These are phyloP conservation scores for Zelostemma sp. DNA, from an alignment of 1,140 invertebrate genomes.

Conservation along the genomic window DNA sequence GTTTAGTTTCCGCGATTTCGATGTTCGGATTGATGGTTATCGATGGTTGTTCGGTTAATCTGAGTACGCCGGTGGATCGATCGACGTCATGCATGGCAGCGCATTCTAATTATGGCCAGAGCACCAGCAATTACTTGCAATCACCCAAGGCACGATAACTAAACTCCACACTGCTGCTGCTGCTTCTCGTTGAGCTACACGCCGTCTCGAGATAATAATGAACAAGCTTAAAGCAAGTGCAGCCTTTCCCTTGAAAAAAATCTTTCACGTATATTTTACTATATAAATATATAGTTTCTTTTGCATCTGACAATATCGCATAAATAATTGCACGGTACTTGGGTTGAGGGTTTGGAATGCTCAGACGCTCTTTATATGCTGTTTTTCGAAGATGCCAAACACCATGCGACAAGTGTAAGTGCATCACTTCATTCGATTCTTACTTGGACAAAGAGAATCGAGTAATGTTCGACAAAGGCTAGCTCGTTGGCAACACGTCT, in stretches of 20 bases:
- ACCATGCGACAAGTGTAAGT: constrained; percentile 25
- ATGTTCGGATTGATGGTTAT: constrained; percentile 58
- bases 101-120: constrained; percentile 61
- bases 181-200: constrained; percentile 33
- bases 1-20: constrained; percentile 32
- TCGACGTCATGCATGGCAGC: constrained; percentile 59
- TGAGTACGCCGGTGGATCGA: constrained; percentile 54
- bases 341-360: neutral
- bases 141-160: constrained; percentile 51
- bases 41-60: constrained; percentile 57
- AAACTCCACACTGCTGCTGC: constrained; percentile 29
- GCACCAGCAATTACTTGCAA: constrained; percentile 56
- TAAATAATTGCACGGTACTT: constrained; percentile 3
- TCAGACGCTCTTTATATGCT: neutral
- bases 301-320: too few relatives aligned
- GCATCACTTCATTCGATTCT: constrained; percentile 19
- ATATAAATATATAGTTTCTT: too few relatives aligned
- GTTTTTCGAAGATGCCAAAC: constrained; percentile 4
- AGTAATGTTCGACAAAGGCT: constrained; percentile 47
- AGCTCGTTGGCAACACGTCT: constrained; percentile 54
- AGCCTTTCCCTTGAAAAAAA: constrained; percentile 18
- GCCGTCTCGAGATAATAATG: constrained; percentile 40
- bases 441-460: constrained; percentile 17
- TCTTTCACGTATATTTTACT: too few relatives aligned
- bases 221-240: constrained; percentile 37